A percentile compares a stretch with the other conserved stretches of the same genome.
Evolutionary conservation across 2,113 vertebrate species (phyloP).

Genomic region (Rattus rattus): DNA sequence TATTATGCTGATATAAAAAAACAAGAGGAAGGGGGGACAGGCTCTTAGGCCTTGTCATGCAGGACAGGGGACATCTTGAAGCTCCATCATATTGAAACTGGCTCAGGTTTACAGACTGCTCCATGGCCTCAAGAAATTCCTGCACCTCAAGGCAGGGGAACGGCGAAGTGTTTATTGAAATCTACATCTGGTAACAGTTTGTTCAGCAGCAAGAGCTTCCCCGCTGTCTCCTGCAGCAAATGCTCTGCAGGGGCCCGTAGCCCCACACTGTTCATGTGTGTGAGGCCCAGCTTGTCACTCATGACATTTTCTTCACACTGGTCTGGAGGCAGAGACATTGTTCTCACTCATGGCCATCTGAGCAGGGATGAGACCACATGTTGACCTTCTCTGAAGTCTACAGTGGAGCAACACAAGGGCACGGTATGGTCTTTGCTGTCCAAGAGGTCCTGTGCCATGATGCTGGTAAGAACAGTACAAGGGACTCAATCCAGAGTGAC

Average conservation of each 20-base stretch:
- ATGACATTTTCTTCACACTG: constrained; percentile 66
- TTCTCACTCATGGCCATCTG: background rate
- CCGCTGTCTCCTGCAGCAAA: constrained; percentile 69
- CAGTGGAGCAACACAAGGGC: background rate
- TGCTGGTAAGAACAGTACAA: background rate
- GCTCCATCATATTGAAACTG: constrained; percentile 40
- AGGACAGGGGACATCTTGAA: background rate
- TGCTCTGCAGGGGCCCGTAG: constrained; percentile 82
- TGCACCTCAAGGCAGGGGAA: constrained; percentile 80
- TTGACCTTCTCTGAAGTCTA: background rate
- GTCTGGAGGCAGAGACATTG: constrained; percentile 7
- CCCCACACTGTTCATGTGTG: constrained; percentile 76
- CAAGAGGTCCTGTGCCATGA: background rate
- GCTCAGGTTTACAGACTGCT: constrained; percentile 53
- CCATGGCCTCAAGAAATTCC: constrained; percentile 80
- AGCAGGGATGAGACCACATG: background rate
- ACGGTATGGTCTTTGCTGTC: background rate
- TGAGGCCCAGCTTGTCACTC: constrained; percentile 75
- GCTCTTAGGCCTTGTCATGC: background rate
- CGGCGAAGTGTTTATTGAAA: constrained; percentile 85
- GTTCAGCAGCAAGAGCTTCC: constrained; percentile 82
- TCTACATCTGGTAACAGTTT: constrained; percentile 87
- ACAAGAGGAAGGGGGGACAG: background rate
- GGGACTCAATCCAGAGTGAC: background rate
- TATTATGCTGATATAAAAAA: background rate